Conservation (phyloP, 2,113 vertebrate genomes). For the Pygoscelis antarcticus region DNA sequence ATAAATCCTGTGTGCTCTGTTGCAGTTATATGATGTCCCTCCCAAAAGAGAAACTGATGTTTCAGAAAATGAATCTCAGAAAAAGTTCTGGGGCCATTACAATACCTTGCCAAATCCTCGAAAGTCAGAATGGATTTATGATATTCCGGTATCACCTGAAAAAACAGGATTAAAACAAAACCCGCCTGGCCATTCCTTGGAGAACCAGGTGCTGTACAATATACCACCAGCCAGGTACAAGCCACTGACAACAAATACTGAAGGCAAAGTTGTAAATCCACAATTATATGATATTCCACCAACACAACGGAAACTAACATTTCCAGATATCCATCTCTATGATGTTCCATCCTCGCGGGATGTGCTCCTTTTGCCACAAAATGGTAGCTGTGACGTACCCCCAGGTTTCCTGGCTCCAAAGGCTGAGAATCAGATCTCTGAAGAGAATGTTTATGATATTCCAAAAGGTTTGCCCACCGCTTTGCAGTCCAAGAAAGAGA, state of each 20-base stretch:
- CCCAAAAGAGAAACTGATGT: constrained; percentile 66
- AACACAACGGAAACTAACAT: background rate
- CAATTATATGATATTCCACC: constrained; percentile 33
- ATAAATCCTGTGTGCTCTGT: background rate
- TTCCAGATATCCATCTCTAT: constrained; percentile 39
- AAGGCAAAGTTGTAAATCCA: background rate
- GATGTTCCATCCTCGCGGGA: constrained; percentile 48
- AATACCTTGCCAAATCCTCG: constrained; percentile 77
- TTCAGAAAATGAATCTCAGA: constrained; percentile 46
- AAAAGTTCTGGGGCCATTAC: constrained; percentile 49
- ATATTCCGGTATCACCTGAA: constrained; percentile 77
- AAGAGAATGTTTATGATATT: constrained; percentile 75
- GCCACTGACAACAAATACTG: background rate
- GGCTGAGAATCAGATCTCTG: constrained; percentile 62
- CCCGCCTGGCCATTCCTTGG: background rate
- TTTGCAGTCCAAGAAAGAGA: background rate
- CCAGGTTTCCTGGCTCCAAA: constrained; percentile 45
- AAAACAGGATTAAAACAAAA: constrained; percentile 30
- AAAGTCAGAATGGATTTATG: constrained; percentile 87
- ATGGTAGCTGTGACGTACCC: constrained; percentile 27
- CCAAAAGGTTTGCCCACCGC: constrained; percentile 35
- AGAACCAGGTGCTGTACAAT: constrained; percentile 31
- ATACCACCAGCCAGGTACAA: constrained; percentile 49
- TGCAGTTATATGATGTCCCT: constrained; percentile 79
- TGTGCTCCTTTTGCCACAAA: background rate